Evolutionary conservation across 2,888 invertebrate genomes (phyloP), one percentile per base, ranked within the genome.

Genomic region (Bombylius discolor): DNA sequence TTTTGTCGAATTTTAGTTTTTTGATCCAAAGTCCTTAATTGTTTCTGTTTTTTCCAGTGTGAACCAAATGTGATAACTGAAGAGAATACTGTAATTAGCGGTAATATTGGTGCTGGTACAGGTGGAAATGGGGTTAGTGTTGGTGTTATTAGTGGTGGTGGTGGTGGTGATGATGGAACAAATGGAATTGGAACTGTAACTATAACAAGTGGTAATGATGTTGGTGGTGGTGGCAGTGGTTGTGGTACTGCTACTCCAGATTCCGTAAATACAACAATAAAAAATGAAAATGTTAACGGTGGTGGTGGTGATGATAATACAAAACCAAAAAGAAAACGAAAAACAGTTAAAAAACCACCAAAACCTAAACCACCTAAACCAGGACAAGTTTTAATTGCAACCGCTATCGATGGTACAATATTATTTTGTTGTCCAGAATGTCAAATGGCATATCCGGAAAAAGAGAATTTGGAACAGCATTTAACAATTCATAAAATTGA

Each of bases 381-480:
- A 1, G 87, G 87, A 0, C 85, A 85, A 69, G 86, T 88, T 14
- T 81, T 85, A 63, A 87, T 88, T 56, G 83, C 87, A 0, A 82
- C 83, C 0, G 84, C 86, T 0, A 69, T 85, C 0, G 88, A 88
- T 66, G 89, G 89, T 14, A 81, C 85, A 1, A 81, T 83, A 1
- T 72, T 88, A 32, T 88, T 79, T 74, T 87, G 88, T 71, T 88
- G 88, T 68, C 87, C 88, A 0, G 86, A 87, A 73, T 88, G 88
- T 68, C 82, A 85, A 69, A 85, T 87, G 85, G 87, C 86, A 1
- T 87, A 87, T 69, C 84, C 87, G 0, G 86, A 87, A 64, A 87
- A 87, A 68, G 85, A 86, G 61, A 78, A 86, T 64, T 73, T 89
- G n/a, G 88, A 89, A 67, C 80, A 84, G 68, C 87, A 87, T 70